Conservation (phyloP, 1,140 invertebrate genomes). For the Anoplolepis gracilipes region DNA sequence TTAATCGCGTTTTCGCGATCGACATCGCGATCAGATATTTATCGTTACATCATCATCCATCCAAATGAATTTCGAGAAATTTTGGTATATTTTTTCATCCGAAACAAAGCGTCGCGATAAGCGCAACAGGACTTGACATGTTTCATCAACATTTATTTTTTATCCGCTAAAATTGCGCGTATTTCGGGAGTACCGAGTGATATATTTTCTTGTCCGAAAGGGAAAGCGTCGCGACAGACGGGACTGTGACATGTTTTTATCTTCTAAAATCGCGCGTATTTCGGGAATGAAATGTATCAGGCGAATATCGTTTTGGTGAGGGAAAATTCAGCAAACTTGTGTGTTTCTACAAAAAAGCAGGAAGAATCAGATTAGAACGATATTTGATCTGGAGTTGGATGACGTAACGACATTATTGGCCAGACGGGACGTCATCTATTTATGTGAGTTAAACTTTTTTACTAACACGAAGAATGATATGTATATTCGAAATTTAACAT, state of each 20-base stretch:
- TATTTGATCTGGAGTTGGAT: too few species aligned
- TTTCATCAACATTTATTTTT: neutral
- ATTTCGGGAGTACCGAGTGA: neutral
- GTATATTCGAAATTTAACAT: neutral
- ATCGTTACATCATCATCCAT: neutral
- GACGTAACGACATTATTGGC: neutral
- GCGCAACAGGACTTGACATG: neutral
- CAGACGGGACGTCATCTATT: neutral
- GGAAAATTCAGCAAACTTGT: neutral
- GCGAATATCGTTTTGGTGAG: neutral
- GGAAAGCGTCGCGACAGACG: neutral
- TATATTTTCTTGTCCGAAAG: neutral
- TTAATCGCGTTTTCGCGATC: neutral
- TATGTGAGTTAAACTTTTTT: constrained; percentile 1
- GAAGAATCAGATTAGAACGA: neutral
- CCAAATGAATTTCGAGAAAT: neutral
- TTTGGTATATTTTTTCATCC: neutral
- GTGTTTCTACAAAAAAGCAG: neutral
- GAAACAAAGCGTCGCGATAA: neutral
- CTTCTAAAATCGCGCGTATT: neutral
- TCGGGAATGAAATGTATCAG: neutral
- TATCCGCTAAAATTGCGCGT: constrained; percentile 3
- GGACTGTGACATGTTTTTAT: neutral
- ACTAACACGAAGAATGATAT: neutral
- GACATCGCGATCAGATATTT: neutral